phyloP scores from a whole-genome alignment of 2,113 vertebrate genomes.

The Phylloscopus trochiloides region DNA sequence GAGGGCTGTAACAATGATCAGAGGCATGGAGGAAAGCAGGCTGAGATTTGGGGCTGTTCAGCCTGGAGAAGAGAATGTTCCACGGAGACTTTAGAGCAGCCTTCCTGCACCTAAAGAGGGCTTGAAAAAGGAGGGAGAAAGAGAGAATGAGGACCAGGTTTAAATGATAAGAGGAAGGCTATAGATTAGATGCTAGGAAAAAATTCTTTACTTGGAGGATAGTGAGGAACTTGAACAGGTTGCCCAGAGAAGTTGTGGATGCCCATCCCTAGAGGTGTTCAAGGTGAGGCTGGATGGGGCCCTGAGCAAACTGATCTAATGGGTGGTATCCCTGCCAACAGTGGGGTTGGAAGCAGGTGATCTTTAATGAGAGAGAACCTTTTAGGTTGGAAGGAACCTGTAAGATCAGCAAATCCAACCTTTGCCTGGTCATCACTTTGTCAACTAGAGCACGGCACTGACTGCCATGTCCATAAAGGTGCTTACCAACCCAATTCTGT shows the following conservation, averaged over 20 bases:
- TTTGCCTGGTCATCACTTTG: neutral
- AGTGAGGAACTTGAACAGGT: neutral
- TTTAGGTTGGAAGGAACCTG: neutral
- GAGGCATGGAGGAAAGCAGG: neutral
- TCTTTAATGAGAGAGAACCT: neutral
- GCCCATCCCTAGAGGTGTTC: neutral
- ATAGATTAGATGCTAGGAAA: neutral
- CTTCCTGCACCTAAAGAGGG: neutral
- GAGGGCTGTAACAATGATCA: neutral
- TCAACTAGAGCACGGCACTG: neutral
- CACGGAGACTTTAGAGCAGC: neutral
- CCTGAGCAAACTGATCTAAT: neutral
- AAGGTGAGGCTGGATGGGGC: rapidly evolving
- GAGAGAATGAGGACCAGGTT: neutral
- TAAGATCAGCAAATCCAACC: neutral
- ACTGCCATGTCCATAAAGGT: neutral
- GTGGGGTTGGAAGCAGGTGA: neutral
- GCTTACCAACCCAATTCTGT: neutral
- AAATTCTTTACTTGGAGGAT: neutral
- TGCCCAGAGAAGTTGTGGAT: neutral
- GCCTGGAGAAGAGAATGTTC: neutral
- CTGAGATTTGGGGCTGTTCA: neutral
- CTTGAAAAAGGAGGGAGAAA: neutral
- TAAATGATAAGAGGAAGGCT: neutral
- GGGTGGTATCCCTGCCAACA: neutral